phyloP scores from a whole-genome alignment of 2,888 invertebrate species.

The Synergus laeviventris region DNA sequence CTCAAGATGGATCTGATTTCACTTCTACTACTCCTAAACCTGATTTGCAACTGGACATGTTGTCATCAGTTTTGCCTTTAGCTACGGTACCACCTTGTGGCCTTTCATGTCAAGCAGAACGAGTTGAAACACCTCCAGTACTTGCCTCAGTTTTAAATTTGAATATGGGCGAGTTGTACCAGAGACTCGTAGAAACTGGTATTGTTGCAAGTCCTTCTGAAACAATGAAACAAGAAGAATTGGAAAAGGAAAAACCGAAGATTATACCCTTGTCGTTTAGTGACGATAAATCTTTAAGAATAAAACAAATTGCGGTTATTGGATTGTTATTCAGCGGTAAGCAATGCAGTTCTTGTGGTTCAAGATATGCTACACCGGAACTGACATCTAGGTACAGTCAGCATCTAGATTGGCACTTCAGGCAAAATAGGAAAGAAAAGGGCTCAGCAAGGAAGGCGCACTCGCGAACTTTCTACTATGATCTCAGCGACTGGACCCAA shows the following conservation, averaged over 20 bases:
- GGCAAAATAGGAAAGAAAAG: constrained; percentile 92
- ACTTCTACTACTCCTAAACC: constrained; percentile 54
- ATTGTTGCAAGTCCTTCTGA: constrained; percentile 79
- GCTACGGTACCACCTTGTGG: constrained; percentile 79
- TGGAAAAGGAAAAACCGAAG: constrained; percentile 67
- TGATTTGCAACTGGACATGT: constrained; percentile 79
- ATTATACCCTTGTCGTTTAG: constrained; percentile 83
- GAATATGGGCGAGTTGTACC: constrained; percentile 90
- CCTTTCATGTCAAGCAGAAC: constrained; percentile 69
- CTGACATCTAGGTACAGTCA: constrained; percentile 93
- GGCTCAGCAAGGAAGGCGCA: constrained; percentile 90
- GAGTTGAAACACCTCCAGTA: constrained; percentile 64
- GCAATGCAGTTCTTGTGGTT: constrained; percentile 98
- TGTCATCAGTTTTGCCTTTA: constrained; percentile 82
- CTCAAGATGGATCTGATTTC: constrained; percentile 69
- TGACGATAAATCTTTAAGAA: constrained; percentile 85
- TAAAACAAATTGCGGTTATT: constrained; percentile 86
- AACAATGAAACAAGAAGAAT: constrained; percentile 66
- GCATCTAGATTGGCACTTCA: constrained; percentile 99
- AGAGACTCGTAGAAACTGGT: constrained; percentile 91
- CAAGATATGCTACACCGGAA: constrained; percentile 90
- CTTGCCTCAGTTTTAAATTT: constrained; percentile 74
- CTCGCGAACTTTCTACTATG: constrained; percentile 93
- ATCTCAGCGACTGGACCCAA: constrained; percentile 93
- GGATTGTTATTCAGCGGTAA: constrained; percentile 88